Conservation (phyloP, 2,888 invertebrate genomes). For the Lutraria lutraria region DNA sequence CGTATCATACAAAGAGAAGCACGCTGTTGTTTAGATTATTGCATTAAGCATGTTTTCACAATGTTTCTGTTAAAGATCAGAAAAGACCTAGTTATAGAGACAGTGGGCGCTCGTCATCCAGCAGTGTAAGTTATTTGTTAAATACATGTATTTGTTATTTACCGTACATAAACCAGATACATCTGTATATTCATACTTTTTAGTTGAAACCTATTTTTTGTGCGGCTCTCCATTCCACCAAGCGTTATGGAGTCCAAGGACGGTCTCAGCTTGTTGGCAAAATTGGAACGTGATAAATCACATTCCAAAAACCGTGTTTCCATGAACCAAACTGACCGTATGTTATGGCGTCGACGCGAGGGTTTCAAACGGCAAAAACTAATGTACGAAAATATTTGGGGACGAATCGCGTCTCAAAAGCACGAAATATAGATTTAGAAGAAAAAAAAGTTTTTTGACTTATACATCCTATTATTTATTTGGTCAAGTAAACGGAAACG, state of each 20-base stretch:
- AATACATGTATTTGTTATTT: background rate
- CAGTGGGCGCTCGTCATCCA: slow-evolving; percentile 1
- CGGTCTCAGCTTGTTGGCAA: too few relatives aligned
- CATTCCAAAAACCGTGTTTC: too few relatives aligned
- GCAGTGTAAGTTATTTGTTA: background rate
- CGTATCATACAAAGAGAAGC: background rate
- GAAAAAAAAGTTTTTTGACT: background rate
- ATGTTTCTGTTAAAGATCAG: background rate
- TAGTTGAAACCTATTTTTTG: too few relatives aligned
- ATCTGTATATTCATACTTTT: too few relatives aligned
- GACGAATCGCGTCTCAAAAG: background rate
- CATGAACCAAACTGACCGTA: background rate
- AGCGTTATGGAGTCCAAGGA: too few relatives aligned
- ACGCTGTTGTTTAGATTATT: background rate
- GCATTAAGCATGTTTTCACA: background rate
- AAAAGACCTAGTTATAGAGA: background rate
- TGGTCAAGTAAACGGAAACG: too few relatives aligned
- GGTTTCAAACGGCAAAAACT: background rate
- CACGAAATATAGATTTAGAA: background rate
- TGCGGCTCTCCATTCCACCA: too few relatives aligned
- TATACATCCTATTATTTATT: too few relatives aligned
- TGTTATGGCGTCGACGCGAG: background rate
- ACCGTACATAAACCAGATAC: background rate
- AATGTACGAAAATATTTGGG: background rate
- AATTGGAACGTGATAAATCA: too few relatives aligned